Conservation (phyloP, 2,888 invertebrate genomes). For the Anticlea derivata region DNA sequence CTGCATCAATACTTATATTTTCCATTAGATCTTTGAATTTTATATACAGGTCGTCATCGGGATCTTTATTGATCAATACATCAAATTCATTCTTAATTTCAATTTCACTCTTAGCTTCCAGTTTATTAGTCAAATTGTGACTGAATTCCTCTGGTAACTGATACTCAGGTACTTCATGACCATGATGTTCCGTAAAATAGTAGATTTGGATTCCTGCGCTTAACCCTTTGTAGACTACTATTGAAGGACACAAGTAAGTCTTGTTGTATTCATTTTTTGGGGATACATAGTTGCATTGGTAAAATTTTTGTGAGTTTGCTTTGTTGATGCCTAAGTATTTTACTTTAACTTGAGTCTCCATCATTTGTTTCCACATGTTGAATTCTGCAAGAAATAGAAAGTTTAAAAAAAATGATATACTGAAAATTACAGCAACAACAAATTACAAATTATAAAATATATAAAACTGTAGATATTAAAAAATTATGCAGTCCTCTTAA, state of each 20-base stretch:
- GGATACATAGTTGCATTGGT: conserved; percentile 48
- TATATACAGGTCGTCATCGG: conserved; percentile 41
- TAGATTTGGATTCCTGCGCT: conserved; percentile 56
- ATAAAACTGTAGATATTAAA: too few species aligned
- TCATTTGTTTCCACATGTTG: conserved; percentile 51
- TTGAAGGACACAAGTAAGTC: conserved; percentile 55
- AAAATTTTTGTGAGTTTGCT: conserved; percentile 43
- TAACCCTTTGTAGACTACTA: conserved; percentile 47
- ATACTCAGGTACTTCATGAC: conserved; percentile 45
- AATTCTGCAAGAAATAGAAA: conserved; percentile 57
- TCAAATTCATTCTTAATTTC: neutral
- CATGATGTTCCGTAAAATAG: conserved; percentile 55
- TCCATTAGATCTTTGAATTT: conserved; percentile 59
- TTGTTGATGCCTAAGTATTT: conserved; percentile 46
- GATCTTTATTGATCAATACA: neutral
- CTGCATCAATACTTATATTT: conserved; percentile 48
- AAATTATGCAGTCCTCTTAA: too few species aligned
- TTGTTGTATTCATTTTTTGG: conserved; percentile 20
- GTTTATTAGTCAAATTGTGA: conserved; percentile 10
- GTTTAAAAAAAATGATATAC: too few species aligned
- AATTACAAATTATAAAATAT: too few species aligned
- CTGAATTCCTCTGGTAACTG: conserved; percentile 37
- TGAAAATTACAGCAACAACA: too few species aligned
- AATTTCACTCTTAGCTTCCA: neutral
- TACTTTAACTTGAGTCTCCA: conserved; percentile 46